Evolutionary conservation across 2,888 invertebrate genomes (phyloP), one percentile per base, ranked within the genome.

Genomic region (Diarsia mendica): DNA sequence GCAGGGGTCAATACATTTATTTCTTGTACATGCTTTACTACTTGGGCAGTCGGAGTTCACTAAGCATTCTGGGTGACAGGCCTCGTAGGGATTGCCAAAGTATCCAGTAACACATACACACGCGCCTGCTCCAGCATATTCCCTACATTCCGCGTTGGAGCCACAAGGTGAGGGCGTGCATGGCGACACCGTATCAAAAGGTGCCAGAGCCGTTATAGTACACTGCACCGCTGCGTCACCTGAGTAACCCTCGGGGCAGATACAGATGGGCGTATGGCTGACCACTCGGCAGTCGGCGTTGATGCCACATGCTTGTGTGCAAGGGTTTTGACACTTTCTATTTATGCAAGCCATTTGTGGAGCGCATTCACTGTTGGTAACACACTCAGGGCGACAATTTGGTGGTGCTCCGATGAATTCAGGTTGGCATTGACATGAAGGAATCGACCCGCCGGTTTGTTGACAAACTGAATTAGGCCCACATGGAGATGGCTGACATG

Each of bases 151-250:
- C 8, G 98, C 97, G 89, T 97, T 97, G 3, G 97, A 90, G 67
- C 97, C 97, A 88, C 97, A 97, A 3, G 97, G 97, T 71, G 97
- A 97, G 66, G 97, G 97, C 86, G 96, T 93, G 88, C 97, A 97
- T 39, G 97, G 97, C 68, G 97, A 96, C 84, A 95, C 85, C 13
- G 94, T 87, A 88, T 95, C 90, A 61, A 86, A 83, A 33, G 89
- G 78, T 67, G 84, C 84, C 77, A 93, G 89, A 82, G 91, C 83
- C 63, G 91, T 92, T 69, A 88, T 67, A 46, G 85, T 90, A 89
- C 98, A 98, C 85, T 97, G 97, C 11, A 97, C 95, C 87, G 98
- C 97, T 20, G 98, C 98, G 94, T 98, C 98, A 4, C 98, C 98
- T 23, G 95, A 97, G 88, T 97, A 98, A 5, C 98, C 98, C 75